Conservation (phyloP, 2,888 invertebrate genomes). For the Suillia variegata region DNA sequence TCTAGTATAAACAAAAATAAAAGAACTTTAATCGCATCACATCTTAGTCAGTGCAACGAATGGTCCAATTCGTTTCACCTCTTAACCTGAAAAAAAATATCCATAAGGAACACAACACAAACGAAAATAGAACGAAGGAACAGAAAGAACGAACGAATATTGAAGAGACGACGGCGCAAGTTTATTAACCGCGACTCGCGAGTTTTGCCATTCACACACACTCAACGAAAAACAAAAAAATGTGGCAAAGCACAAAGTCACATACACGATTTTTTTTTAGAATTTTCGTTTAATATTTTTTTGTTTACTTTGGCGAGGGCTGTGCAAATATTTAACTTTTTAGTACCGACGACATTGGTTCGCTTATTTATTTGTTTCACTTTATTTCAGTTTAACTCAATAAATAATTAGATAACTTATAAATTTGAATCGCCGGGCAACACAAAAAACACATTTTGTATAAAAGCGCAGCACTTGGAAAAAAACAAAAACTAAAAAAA, state of each 20-base stretch:
- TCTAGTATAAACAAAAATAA: background rate
- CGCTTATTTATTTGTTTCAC: background rate
- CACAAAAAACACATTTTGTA: no score
- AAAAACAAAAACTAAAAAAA: no score
- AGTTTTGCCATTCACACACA: no score
- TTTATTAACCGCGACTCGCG: conserved; percentile 17
- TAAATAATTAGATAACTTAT: no score
- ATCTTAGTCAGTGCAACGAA: no score
- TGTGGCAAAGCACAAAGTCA: background rate
- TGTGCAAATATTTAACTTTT: background rate
- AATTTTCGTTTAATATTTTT: background rate
- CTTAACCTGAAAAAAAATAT: conserved; percentile 1
- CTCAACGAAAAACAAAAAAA: no score
- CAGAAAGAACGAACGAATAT: conserved; percentile 9
- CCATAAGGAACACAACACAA: background rate
- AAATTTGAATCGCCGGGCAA: no score
- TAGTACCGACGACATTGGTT: background rate
- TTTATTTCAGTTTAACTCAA: no score
- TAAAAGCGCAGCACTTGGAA: no score
- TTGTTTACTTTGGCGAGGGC: background rate
- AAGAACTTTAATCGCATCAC: background rate
- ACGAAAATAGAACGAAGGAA: conserved; percentile 8
- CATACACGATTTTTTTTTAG: background rate
- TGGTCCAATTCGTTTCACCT: conserved; percentile 3
- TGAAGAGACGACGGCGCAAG: conserved; percentile 12